phyloP scores from a whole-genome alignment of 2,113 vertebrate genomes.

The Miniopterus natalensis region DNA sequence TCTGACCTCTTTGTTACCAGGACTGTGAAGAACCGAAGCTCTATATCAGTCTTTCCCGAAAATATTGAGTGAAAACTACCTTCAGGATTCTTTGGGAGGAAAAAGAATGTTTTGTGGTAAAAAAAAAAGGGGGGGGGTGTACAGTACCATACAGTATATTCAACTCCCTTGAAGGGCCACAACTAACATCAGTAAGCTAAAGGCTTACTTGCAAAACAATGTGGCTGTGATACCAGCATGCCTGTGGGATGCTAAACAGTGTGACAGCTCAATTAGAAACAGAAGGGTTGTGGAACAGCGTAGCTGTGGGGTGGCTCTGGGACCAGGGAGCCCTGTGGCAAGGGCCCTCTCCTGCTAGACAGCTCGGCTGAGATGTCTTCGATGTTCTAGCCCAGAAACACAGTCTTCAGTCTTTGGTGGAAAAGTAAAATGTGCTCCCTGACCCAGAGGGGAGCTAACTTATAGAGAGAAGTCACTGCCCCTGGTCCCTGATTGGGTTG shows the following conservation, averaged over 20 bases:
- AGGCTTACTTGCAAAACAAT: neutral
- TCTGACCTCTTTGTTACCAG: neutral
- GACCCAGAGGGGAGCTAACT: neutral
- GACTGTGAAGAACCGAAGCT: neutral
- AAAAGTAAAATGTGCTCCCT: neutral
- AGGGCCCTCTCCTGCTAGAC: neutral
- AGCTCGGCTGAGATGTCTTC: neutral
- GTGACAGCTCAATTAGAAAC: neutral
- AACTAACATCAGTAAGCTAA: neutral
- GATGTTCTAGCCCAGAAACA: neutral
- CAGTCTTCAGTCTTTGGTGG: neutral
- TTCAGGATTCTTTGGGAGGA: neutral
- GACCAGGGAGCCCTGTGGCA: neutral
- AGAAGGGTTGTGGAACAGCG: neutral
- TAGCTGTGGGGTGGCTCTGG: neutral
- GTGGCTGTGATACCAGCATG: neutral
- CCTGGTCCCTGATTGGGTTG: neutral
- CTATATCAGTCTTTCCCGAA: neutral
- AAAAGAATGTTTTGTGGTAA: neutral
- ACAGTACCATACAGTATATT: neutral
- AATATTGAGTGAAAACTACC: neutral
- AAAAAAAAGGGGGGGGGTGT: neutral
- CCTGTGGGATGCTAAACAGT: neutral
- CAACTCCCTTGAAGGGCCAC: neutral
- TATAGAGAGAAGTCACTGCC: neutral